Evolutionary conservation across 2,888 invertebrate species (phyloP).

Genomic region (Ectemnius cavifrons): DNA sequence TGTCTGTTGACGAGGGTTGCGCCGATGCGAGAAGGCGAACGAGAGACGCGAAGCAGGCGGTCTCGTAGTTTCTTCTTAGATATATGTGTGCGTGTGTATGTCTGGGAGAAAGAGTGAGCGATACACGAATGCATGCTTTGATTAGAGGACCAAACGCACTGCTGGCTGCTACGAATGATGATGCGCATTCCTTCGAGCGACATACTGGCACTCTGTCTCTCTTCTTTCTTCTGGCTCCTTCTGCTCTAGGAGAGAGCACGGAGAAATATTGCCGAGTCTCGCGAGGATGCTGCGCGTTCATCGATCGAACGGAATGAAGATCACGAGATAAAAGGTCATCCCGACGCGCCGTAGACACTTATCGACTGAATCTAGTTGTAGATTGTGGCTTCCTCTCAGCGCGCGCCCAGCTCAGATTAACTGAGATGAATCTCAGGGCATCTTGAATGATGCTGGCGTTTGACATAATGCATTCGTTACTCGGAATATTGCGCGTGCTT

Average conservation of each 20-base stretch:
- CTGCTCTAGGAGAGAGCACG: neutral
- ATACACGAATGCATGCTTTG: conserved; percentile 36
- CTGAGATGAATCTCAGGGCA: conserved; percentile 7
- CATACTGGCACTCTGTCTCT: conserved; percentile 1
- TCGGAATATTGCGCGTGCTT: neutral
- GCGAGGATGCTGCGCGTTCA: conserved; percentile 26
- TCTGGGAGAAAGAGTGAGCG: neutral
- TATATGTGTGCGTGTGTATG: conserved; percentile 2
- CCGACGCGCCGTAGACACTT: conserved; percentile 8
- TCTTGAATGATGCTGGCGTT: neutral
- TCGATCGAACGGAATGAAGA: conserved; percentile 36
- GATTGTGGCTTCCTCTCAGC: conserved; percentile 3
- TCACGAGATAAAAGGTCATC: conserved; percentile 41
- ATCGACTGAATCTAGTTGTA: neutral
- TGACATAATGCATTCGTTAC: conserved; percentile 1
- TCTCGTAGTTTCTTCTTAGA: conserved; percentile 30
- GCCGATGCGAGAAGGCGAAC: conserved; percentile 7
- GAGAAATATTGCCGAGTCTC: conserved; percentile 31
- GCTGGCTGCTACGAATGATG: conserved; percentile 40
- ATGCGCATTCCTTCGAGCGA: conserved; percentile 46
- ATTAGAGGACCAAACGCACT: conserved; percentile 38
- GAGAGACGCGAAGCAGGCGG: conserved; percentile 3
- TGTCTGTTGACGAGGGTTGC: conserved; percentile 43
- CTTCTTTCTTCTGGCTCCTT: too few species aligned
- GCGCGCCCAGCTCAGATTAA: neutral